A percentile compares a stretch with the other conserved stretches of the same genome.
phyloP scores from a whole-genome alignment of 2,888 invertebrate species.

The Oscheius myriophilus region DNA sequence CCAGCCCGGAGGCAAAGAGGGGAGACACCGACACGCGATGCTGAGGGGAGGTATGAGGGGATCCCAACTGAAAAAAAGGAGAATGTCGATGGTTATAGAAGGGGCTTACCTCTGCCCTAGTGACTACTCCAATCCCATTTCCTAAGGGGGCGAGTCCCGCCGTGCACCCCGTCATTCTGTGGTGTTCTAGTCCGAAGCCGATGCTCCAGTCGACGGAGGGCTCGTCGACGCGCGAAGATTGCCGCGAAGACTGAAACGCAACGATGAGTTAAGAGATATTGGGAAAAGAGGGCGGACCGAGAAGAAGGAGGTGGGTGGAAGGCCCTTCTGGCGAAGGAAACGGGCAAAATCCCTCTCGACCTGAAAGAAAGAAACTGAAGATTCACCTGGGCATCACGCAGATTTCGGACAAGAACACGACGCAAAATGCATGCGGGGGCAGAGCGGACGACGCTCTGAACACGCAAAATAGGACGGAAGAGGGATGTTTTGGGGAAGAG shows the following conservation, averaged over 20 bases:
- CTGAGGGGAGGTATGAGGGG: conserved; percentile 9
- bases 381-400: conserved; percentile 22
- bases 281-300: background rate
- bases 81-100: background rate
- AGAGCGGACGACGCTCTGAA: conserved; percentile 17
- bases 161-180: conserved; percentile 11
- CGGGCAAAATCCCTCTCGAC: conserved; percentile 53
- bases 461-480: background rate
- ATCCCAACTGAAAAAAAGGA: conserved; percentile 10
- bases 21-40: conserved; percentile 8
- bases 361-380: conserved; percentile 38
- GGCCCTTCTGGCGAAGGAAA: conserved; percentile 49
- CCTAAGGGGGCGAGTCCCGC: conserved; percentile 13
- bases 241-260: conserved; percentile 14
- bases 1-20: conserved; percentile 18
- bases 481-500: background rate
- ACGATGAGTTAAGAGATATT: background rate
- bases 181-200: conserved; percentile 20
- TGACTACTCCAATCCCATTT: conserved; percentile 11
- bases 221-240: conserved; percentile 27
- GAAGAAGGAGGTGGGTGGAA: conserved; percentile 25
- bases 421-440: conserved; percentile 28
- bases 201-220: conserved; percentile 25
- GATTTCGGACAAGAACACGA: conserved; percentile 23
- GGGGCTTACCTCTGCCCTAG: conserved; percentile 9